phyloP scores from a whole-genome alignment of 2,113 vertebrate species.

The Peromyscus californicus region DNA sequence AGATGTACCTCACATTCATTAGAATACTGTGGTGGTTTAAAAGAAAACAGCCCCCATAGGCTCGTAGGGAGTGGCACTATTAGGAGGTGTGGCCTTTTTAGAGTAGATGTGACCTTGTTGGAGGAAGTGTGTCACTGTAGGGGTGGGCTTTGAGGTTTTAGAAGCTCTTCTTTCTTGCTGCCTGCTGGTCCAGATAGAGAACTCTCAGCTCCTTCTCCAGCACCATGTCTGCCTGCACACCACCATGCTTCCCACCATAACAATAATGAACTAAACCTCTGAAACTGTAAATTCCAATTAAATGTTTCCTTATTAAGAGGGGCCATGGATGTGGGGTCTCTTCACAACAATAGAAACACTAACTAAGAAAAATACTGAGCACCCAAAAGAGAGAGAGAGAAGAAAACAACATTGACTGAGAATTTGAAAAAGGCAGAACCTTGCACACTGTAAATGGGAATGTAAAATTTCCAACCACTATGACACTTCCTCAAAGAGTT shows the following conservation, averaged over 20 bases:
- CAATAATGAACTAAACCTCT: not conserved
- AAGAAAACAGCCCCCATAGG: not conserved
- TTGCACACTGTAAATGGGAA: not conserved
- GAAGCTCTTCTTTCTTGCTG: not conserved
- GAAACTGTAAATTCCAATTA: not conserved
- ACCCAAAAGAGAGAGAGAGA: not conserved
- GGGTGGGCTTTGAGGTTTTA: not conserved
- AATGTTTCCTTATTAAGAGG: not conserved
- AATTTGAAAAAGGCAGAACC: not conserved
- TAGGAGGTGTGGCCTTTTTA: not conserved
- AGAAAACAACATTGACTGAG: not conserved
- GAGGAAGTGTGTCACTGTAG: not conserved
- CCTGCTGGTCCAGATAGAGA: not conserved
- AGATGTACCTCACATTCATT: not conserved
- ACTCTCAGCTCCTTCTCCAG: not conserved
- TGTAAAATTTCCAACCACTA: not conserved
- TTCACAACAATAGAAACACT: not conserved
- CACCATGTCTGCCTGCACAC: not conserved
- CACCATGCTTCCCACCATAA: not conserved
- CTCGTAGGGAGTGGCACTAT: not conserved
- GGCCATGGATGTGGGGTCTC: not conserved
- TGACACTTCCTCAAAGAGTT: not conserved
- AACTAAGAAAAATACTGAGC: not conserved
- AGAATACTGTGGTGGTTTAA: not conserved
- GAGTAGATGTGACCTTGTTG: not conserved